Conservation (phyloP, 2,797 vertebrate genomes). For the Rachycentron canadum region DNA sequence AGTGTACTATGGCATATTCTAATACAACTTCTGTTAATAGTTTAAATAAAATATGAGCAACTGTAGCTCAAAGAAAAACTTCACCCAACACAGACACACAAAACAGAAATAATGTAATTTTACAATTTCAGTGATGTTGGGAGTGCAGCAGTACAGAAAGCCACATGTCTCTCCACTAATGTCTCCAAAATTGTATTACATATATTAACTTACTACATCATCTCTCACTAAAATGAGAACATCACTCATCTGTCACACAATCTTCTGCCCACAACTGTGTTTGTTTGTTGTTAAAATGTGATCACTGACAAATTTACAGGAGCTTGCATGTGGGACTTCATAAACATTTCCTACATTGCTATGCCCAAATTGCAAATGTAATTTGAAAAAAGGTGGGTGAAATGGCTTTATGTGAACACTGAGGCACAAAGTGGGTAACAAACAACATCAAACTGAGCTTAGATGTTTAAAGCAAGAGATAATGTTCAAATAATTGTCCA, state of each 20-base stretch:
- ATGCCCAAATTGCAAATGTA: slow-evolving; percentile 12
- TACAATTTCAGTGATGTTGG: not conserved
- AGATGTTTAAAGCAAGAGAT: slow-evolving; percentile 27
- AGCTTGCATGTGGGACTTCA: slow-evolving; percentile 37
- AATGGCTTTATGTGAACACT: not conserved
- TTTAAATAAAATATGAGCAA: slow-evolving; percentile 17
- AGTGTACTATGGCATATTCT: not conserved
- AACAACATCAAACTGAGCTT: slow-evolving; percentile 17
- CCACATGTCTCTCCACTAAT: slow-evolving; percentile 19
- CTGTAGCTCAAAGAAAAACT: not conserved
- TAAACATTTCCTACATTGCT: slow-evolving; percentile 1
- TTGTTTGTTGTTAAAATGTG: slow-evolving; percentile 26
- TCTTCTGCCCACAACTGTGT: not conserved
- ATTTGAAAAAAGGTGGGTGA: slow-evolving; percentile 24
- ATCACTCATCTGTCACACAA: slow-evolving; percentile 34
- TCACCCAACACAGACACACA: not conserved
- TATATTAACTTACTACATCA: slow-evolving; percentile 45
- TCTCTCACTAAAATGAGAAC: slow-evolving; percentile 36
- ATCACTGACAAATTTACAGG: slow-evolving; percentile 32
- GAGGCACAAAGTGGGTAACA: slow-evolving; percentile 19
- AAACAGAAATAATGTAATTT: slow-evolving; percentile 1
- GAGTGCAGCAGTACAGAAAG: slow-evolving; percentile 6
- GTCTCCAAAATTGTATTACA: slow-evolving; percentile 32
- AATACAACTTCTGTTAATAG: not conserved
- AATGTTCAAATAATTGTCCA: not conserved